These are phyloP conservation scores for Metacarcinus magister DNA, from an alignment of 2,888 invertebrate genomes.

Conservation along the genomic window DNA sequence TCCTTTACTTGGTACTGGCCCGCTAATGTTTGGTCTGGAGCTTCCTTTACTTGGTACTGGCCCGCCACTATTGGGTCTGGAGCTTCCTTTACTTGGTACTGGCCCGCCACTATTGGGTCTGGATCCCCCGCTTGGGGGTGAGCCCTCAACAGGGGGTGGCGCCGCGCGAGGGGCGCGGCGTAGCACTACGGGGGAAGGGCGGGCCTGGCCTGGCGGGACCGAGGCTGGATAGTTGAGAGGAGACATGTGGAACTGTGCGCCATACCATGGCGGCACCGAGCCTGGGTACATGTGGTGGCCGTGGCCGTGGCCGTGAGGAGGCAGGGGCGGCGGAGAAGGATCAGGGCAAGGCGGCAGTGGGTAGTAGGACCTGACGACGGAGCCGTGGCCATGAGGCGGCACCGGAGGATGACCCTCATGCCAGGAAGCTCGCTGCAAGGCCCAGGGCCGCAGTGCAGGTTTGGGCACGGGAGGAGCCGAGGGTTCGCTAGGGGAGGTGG, in stretches of 20 bases:
- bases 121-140: not conserved
- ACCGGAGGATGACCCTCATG: conserved; percentile 81
- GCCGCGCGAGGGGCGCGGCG: conserved; percentile 56
- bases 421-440: conserved; percentile 81
- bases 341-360: conserved; percentile 70
- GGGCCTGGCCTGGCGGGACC: conserved; percentile 79
- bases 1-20: not conserved
- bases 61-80: not conserved
- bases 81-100: not conserved
- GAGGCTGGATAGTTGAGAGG: conserved; percentile 79
- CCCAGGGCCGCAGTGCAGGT: conserved; percentile 80
- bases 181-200: conserved; percentile 68
- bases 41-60: not conserved
- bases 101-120: not conserved
- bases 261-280: conserved; percentile 82
- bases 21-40: conserved; percentile 23
- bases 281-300: conserved; percentile 77
- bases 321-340: conserved; percentile 70
- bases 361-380: conserved; percentile 61
- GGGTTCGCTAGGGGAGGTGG: conserved; percentile 27
- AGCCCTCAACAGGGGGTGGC: not conserved
- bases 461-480: conserved; percentile 67
- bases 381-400: conserved; percentile 80
- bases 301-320: conserved; percentile 68
- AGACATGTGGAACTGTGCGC: conserved; percentile 75